Conservation (phyloP, 2,888 invertebrate genomes). For the Pemphredon lugubris region DNA sequence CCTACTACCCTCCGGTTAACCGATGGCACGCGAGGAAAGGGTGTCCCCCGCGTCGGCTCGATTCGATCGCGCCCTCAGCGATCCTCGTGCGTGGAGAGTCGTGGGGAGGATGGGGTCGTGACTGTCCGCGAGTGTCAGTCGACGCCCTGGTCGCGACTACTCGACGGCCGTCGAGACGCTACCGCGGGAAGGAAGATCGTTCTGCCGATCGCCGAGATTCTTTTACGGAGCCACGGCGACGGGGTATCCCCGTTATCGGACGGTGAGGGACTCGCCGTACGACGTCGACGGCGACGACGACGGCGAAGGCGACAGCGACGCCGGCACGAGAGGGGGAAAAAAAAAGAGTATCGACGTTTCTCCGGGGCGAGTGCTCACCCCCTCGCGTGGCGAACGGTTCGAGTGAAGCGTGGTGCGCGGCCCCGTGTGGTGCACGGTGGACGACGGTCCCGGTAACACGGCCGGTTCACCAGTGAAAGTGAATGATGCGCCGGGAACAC, state of each 20-base stretch:
- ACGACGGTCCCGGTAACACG: slow-evolving; percentile 30
- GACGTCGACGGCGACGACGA: not conserved
- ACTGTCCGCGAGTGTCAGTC: slow-evolving; percentile 60
- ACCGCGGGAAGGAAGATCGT: slow-evolving; percentile 26
- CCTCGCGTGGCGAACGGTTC: slow-evolving; percentile 50
- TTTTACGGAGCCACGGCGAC: too few species aligned
- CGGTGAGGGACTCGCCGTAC: not conserved
- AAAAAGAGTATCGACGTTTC: slow-evolving; percentile 67
- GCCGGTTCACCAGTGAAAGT: slow-evolving; percentile 68
- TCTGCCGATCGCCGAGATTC: not conserved
- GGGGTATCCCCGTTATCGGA: too few species aligned
- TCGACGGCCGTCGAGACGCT: slow-evolving; percentile 29
- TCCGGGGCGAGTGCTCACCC: slow-evolving; percentile 50
- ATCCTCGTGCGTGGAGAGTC: slow-evolving; percentile 59
- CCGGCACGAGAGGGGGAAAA: slow-evolving; percentile 51
- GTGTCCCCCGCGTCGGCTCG: slow-evolving; percentile 39
- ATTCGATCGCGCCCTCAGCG: slow-evolving; percentile 48
- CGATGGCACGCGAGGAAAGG: slow-evolving; percentile 62
- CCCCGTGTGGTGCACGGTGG: slow-evolving; percentile 17
- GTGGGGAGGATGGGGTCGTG: slow-evolving; percentile 64
- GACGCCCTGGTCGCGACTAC: slow-evolving; percentile 54
- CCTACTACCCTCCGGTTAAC: too few species aligned
- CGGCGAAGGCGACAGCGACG: slow-evolving; percentile 8
- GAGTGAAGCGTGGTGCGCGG: slow-evolving; percentile 35
- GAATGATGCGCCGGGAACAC: slow-evolving; percentile 61